Conservation (phyloP, 2,888 invertebrate genomes). For the Ochropleura leucogaster region DNA sequence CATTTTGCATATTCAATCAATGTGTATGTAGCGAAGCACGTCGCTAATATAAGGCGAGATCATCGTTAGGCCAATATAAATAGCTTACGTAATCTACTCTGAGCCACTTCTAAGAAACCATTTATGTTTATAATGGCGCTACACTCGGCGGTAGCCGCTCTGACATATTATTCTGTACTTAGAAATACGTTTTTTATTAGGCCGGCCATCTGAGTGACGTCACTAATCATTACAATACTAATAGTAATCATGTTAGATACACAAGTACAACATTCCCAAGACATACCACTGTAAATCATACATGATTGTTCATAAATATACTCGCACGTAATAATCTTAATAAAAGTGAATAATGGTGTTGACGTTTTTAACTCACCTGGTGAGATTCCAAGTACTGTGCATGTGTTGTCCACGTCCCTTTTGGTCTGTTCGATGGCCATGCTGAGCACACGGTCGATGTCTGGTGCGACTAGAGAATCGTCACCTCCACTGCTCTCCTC, state of each 20-base stretch:
- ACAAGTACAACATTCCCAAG: slow-evolving; percentile 72
- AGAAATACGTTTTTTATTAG: slow-evolving; percentile 78
- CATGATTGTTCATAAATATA: slow-evolving; percentile 62
- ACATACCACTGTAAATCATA: slow-evolving; percentile 66
- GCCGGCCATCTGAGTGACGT: slow-evolving; percentile 78
- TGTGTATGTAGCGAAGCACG: slow-evolving; percentile 55
- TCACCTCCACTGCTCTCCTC: slow-evolving; percentile 92
- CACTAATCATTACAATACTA: slow-evolving; percentile 75
- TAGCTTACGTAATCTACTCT: slow-evolving; percentile 84
- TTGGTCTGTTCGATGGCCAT: slow-evolving; percentile 96
- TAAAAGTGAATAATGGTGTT: slow-evolving; percentile 63
- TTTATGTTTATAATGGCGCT: slow-evolving; percentile 80
- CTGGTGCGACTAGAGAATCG: slow-evolving; percentile 92
- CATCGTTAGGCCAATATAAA: slow-evolving; percentile 73
- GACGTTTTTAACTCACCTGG: slow-evolving; percentile 92
- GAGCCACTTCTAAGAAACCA: slow-evolving; percentile 81
- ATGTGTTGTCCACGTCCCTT: slow-evolving; percentile 96
- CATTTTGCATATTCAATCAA: slow-evolving; percentile 60
- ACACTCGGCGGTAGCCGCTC: slow-evolving; percentile 72
- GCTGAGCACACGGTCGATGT: slow-evolving; percentile 95
- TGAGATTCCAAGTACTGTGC: slow-evolving; percentile 96
- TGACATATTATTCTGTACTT: slow-evolving; percentile 74
- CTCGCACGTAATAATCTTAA: slow-evolving; percentile 59
- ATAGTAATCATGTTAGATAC: slow-evolving; percentile 68
- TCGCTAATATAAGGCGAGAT: slow-evolving; percentile 69